A percentile compares a stretch with the other conserved stretches of the same genome.
Evolutionary conservation across 2,797 vertebrate species (phyloP).

Genomic region (Hephaestus fuliginosus): DNA sequence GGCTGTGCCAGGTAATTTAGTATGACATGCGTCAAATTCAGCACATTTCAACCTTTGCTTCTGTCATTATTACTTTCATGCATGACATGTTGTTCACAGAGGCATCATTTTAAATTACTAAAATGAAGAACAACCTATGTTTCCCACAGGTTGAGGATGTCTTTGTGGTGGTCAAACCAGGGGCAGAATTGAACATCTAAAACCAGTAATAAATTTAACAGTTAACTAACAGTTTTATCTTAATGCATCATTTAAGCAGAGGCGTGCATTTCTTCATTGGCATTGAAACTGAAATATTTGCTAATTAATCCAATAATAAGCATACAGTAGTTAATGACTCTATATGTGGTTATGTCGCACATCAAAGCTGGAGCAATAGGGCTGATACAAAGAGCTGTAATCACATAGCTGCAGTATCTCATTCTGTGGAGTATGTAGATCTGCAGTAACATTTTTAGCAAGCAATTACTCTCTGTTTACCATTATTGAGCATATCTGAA

Average conservation of each 20-base stretch:
- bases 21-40: slow-evolving; percentile 21
- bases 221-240: neutral
- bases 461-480: slow-evolving; percentile 14
- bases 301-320: slow-evolving; percentile 6
- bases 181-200: neutral
- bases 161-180: neutral
- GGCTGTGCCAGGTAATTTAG: slow-evolving; percentile 19
- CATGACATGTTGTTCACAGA: neutral
- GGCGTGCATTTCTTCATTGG: neutral
- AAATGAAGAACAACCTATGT: neutral
- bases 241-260: neutral
- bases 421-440: slow-evolving; percentile 6
- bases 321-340: slow-evolving; percentile 1
- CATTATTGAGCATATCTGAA: slow-evolving; percentile 32
- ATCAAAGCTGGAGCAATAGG: neutral
- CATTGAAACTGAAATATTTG: slow-evolving; percentile 26
- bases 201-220: neutral
- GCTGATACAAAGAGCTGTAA: slow-evolving; percentile 7
- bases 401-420: neutral
- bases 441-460: slow-evolving; percentile 10
- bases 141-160: slow-evolving; percentile 7
- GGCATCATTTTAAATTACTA: neutral
- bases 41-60: neutral
- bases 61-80: neutral
- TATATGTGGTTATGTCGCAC: neutral